Evolutionary conservation across 2,113 vertebrate genomes (phyloP), one percentile per base, ranked within the genome.

Genomic region (Phyllopteryx taeniolatus): DNA sequence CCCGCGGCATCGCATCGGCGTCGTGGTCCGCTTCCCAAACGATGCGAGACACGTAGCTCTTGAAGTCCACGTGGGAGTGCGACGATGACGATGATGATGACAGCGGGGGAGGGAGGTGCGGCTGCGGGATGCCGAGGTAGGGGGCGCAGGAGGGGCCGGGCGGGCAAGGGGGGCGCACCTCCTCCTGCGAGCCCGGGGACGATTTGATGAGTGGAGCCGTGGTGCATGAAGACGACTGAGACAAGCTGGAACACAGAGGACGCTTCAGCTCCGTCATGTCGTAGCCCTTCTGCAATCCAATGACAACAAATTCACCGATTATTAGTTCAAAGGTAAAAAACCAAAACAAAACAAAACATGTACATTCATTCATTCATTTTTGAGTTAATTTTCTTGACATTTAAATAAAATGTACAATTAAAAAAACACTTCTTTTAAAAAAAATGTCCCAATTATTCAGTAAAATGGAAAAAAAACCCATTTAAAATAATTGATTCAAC

Each of bases 261-360:
- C 94, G 93, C 91, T 94, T 95, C 89, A 95, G 74, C 89, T 95
- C 93, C 0, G 93, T 92, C 91, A 95, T 94, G 85, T 96, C 62
- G 0, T 95, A 96, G 17, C 91, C 93, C 46, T 93, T 94, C 95
- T 97, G 80, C 19, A 57, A 72, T 72, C 42, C 1, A 27, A 27
- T 27, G 27, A 27, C 27, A 27, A 27, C 27, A 27, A 27, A 27
- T 27, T 27, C 27, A 27, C 27, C 27, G 1, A 27, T 27, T 27
- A 27, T 27, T 27, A 27, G 27, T 27, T 27, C 1, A 27, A 27
- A 27, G 27, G 27, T n/a, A 57, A n/a, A 22, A 19, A 57, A 57
- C 3, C 6, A n/a, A 22, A 57, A 14, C 17, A 57, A 22, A 27
- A 27, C 27, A 1, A 27, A 27, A 27, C 1, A 27, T 27, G 27